Base-by-base conservation (phyloP, 2,797 vertebrate genomes). In the Adelosebastes latens region DNA sequence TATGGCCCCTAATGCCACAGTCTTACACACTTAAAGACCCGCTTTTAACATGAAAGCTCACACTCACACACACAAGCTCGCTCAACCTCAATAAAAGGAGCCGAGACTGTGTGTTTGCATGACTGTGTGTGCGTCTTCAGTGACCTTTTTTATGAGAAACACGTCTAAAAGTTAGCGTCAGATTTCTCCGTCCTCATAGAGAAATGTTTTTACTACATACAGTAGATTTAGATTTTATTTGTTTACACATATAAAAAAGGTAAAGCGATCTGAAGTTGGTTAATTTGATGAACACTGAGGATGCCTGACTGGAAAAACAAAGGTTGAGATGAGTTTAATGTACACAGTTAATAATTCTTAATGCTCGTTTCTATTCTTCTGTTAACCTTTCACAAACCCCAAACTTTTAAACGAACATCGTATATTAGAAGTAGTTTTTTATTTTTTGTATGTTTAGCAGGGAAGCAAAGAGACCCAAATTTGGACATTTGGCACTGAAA, bases 41-140 rank as follows among this genome's bases (percentile, higher is more conserved):
- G 75, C 92, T 95, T 92, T 94, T 89, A 94, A 93, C 94, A 94
- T 94, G 90, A 95, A 95, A 94, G 94, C 86, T 79, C 65, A 27
- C 86, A 75, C 75, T 60, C 89, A 83, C 75, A 67, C 87, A 77
- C 75, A 62, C 70, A 71, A 24, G 66, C 81, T 88, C 80, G 73
- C 86, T 86, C 79, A 86, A 79, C 86, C 68, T 86, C 91, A 92
- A 92, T 94, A 93, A 93, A 94, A 93, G 86, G 76, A 76, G 85
- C 78, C 73, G 89, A 92, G 65, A 79, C 78, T 74, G 80, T 79
- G 83, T 70, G 86, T 90, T 78, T 87, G 79, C 76, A 36, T 59
- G 59, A 72, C 55, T 77, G 53, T 59, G 72, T 39, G 74, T 13
- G 46, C 84, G 72, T 79, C 67, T 74, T 72, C 53, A 2, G 16